A percentile compares a stretch with the other conserved stretches of the same genome.
These are phyloP conservation scores for Hirundo rustica DNA, from an alignment of 2,797 vertebrate species.

Conservation along the genomic window DNA sequence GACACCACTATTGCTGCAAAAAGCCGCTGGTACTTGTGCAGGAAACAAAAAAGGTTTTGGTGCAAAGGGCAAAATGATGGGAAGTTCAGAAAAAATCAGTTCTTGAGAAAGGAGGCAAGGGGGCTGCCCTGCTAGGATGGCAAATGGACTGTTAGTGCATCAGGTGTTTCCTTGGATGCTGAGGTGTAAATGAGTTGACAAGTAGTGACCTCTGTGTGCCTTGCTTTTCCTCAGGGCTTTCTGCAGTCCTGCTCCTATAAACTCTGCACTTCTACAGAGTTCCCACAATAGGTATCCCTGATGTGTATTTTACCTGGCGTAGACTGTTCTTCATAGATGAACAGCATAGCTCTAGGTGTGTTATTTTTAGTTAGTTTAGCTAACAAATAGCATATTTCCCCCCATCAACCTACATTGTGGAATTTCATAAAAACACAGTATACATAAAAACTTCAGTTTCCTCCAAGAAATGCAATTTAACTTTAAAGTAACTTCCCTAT, in stretches of 20 bases:
- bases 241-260: neutral
- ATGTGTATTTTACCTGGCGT: neutral
- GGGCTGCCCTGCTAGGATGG: neutral
- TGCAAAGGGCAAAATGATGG: neutral
- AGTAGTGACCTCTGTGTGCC: neutral
- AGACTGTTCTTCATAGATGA: neutral
- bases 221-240: neutral
- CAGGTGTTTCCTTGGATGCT: neutral
- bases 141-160: neutral
- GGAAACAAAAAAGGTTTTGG: neutral
- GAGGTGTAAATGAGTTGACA: neutral
- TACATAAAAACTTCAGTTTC: neutral
- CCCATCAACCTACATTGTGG: neutral
- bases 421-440: neutral
- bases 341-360: neutral
- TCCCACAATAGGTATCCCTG: neutral
- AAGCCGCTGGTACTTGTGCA: neutral
- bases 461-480: constrained; percentile 47
- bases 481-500: constrained; percentile 57
- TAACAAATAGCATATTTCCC: neutral
- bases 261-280: neutral
- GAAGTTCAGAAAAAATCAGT: neutral
- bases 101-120: neutral
- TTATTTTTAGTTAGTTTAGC: neutral
- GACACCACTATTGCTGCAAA: neutral